Conservation (phyloP, 2,797 vertebrate genomes). For the Craterocephalus amniculus region DNA sequence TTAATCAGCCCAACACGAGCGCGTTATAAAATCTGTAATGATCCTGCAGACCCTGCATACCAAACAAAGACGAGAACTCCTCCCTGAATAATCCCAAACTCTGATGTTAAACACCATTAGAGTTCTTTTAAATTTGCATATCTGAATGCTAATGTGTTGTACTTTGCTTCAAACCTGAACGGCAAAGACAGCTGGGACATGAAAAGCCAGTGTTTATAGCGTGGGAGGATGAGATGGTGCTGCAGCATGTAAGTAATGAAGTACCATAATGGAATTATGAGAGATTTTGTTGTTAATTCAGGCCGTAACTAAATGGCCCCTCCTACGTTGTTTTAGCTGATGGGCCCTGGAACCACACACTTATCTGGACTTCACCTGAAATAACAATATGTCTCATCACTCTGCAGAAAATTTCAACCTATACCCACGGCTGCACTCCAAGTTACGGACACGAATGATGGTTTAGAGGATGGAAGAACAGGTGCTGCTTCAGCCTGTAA, state of each 20-base stretch:
- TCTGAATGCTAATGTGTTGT: conserved; percentile 24
- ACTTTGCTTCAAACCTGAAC: conserved; percentile 37
- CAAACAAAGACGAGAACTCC: conserved; percentile 4
- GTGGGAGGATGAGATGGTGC: conserved; percentile 69
- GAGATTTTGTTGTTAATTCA: conserved; percentile 74
- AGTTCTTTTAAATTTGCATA: conserved; percentile 17
- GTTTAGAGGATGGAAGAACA: conserved; percentile 26
- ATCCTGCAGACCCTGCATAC: conserved; percentile 1
- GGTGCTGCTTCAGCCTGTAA: conserved; percentile 5
- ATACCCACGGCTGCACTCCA: conserved; percentile 44
- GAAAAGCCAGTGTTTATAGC: conserved; percentile 54
- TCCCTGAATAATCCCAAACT: background rate
- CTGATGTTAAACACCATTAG: conserved; percentile 2
- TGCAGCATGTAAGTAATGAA: conserved; percentile 62
- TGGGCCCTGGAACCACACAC: conserved; percentile 60
- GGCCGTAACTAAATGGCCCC: conserved; percentile 66
- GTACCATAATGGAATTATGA: conserved; percentile 73
- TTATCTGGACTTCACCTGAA: conserved; percentile 64
- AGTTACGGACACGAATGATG: conserved; percentile 45
- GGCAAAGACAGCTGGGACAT: conserved; percentile 49
- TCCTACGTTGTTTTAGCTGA: conserved; percentile 66
- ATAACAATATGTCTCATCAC: conserved; percentile 50
- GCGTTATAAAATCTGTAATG: conserved; percentile 16
- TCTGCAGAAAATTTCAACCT: conserved; percentile 31
- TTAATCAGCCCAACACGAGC: conserved; percentile 40